phyloP scores from a whole-genome alignment of 2,113 vertebrate species.

The Menura novaehollandiae region DNA sequence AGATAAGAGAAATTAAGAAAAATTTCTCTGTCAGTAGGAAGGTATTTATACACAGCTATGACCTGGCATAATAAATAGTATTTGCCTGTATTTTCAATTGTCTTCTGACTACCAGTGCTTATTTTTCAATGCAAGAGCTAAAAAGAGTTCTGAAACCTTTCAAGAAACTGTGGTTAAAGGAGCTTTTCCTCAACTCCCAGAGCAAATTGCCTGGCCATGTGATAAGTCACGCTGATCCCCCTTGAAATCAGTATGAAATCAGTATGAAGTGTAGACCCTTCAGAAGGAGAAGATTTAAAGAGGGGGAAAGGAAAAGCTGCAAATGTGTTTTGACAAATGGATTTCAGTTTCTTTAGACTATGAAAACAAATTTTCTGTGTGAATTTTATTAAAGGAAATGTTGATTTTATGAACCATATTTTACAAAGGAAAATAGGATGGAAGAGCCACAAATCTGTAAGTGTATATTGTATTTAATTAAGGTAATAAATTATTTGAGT shows the following conservation, averaged over 20 bases:
- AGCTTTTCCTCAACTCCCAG: slow-evolving; percentile 1
- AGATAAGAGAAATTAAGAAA: not conserved
- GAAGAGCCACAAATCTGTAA: not conserved
- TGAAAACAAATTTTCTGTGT: slow-evolving; percentile 3
- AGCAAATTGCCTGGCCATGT: not conserved
- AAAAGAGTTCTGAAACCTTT: slow-evolving; percentile 11
- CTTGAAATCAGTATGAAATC: slow-evolving; percentile 53
- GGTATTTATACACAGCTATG: not conserved
- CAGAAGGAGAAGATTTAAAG: slow-evolving; percentile 37
- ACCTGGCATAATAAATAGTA: not conserved
- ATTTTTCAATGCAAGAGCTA: not conserved
- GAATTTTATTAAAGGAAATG: slow-evolving; percentile 11
- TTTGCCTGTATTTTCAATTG: not conserved
- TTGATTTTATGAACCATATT: not conserved
- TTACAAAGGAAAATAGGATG: not conserved
- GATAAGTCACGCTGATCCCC: not conserved
- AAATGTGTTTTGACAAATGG: slow-evolving; percentile 22
- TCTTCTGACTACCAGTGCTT: not conserved
- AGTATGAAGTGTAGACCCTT: slow-evolving; percentile 18
- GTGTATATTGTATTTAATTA: not conserved
- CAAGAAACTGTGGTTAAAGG: not conserved
- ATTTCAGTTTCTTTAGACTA: slow-evolving; percentile 19
- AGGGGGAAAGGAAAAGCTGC: not conserved
- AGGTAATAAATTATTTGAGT: not conserved
- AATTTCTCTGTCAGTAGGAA: not conserved